Evolutionary conservation across 2,888 invertebrate genomes (phyloP), one percentile per base, ranked within the genome.

Genomic region (Mesorhabditis spiculigera): DNA sequence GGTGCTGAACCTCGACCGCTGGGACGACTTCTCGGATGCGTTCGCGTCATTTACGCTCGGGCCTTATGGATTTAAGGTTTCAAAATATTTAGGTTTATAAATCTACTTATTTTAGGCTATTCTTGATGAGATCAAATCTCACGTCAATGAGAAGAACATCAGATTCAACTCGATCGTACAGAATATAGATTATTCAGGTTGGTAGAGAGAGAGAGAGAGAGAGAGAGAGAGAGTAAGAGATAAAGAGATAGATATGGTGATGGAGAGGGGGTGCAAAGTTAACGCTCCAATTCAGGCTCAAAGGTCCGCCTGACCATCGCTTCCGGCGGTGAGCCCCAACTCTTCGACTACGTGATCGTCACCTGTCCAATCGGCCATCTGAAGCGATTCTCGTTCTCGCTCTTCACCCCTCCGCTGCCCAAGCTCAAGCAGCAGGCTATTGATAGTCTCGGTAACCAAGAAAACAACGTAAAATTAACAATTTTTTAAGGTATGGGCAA

Each of bases 331-430:
- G 66, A 69, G 4, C 16, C 43, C 13, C 6, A 67, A 0, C 10
- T n/a, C 28, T 78, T 74, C 63, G 79, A 81, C 58, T 66, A 67
- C 43, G 78, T 81, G 5, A 76, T 82, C 42, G 79, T 83, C 5
- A 81, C 82, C 0, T 71, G 74, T 13, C 77, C 82, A 1, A 65
- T 82, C 41, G 82, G 82, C 8, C 78, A 71, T 67, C 64, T 82
- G 28, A 82, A 82, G 70, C 62, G 63, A 4, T 68, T 73, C 70
- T 66, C 70, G 0, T 6, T 28, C 0, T 68, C 68, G 3, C 63
- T 83, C 8, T 83, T 82, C 68, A 64, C 65, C 0, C 82, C 82
- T 4, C 58, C 68, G 16, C 67, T 82, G 5, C 75, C 80, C 45
- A 61, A 65, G 65, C 13, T 45, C 4, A 77, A 81, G 61, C 65